Percentiles rank a stretch among this genome's conserved stretches.
Conservation (phyloP, 2,888 invertebrate species). For the Leptinotarsa haldemani region DNA sequence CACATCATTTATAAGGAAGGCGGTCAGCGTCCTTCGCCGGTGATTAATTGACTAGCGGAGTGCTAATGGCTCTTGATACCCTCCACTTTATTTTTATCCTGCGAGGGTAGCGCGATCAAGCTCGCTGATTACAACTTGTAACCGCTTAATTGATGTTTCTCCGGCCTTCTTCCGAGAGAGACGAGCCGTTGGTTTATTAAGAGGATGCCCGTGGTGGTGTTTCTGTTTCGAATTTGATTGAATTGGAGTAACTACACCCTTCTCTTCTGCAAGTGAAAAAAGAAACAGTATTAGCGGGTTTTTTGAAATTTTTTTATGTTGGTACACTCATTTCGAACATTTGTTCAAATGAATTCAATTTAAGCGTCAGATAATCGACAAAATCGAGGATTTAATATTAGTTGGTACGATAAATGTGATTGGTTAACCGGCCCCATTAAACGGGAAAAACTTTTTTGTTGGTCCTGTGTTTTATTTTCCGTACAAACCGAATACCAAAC, state of each 20-base stretch:
- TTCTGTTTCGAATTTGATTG: constrained; percentile 1
- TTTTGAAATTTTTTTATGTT: too few species aligned
- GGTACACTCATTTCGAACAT: too few species aligned
- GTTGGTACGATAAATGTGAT: too few species aligned
- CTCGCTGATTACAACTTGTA: constrained; percentile 42
- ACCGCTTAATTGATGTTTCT: constrained; percentile 44
- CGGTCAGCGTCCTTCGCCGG: constrained; percentile 55
- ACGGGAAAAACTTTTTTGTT: too few species aligned
- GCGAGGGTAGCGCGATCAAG: constrained; percentile 38
- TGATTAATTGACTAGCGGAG: constrained; percentile 63
- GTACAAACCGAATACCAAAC: too few species aligned
- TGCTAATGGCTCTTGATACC: constrained; percentile 64
- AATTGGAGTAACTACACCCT: not conserved
- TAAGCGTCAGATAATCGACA: too few species aligned
- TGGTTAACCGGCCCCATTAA: too few species aligned
- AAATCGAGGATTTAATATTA: too few species aligned
- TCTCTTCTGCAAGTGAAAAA: too few species aligned
- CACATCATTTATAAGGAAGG: constrained; percentile 64
- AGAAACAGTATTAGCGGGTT: too few species aligned
- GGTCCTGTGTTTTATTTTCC: too few species aligned
- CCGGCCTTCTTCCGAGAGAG: not conserved
- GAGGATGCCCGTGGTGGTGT: not conserved
- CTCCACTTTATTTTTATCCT: constrained; percentile 53
- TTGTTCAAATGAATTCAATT: too few species aligned
- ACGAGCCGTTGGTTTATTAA: not conserved